Percentiles rank a stretch among this genome's conserved stretches.
Conservation (phyloP, 2,113 vertebrate species). For the Hippocampus guttulatus region DNA sequence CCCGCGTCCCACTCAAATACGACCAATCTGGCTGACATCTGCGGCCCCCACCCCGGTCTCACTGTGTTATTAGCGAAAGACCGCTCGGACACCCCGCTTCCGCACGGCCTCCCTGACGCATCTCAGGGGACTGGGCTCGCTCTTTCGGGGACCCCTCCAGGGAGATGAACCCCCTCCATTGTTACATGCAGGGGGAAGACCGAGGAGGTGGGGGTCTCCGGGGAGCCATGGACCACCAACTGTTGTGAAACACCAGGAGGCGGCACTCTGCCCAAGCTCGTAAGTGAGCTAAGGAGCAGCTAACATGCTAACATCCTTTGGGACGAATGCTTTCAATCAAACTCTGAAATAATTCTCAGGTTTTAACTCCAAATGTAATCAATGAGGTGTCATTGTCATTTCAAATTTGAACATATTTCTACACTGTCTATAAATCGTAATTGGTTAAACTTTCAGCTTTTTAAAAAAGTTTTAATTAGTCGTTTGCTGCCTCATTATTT, state of each 20-base stretch:
- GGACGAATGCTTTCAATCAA: neutral
- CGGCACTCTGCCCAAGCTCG: slow-evolving; percentile 42
- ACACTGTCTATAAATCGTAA: neutral
- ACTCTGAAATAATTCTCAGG: neutral
- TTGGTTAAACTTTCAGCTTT: too few relatives aligned
- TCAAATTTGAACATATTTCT: neutral
- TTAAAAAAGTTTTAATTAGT: too few relatives aligned
- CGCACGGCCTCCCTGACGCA: slow-evolving; percentile 36
- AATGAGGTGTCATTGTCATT: neutral
- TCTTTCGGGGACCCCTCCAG: slow-evolving; percentile 47
- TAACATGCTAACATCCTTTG: neutral
- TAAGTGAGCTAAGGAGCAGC: slow-evolving; percentile 33
- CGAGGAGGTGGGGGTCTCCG: slow-evolving; percentile 33
- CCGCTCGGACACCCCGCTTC: slow-evolving; percentile 45
- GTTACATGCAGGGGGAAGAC: slow-evolving; percentile 43
- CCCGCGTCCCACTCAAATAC: slow-evolving; percentile 39
- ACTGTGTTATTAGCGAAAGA: slow-evolving; percentile 72
- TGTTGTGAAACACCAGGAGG: slow-evolving; percentile 46
- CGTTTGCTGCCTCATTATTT: too few relatives aligned
- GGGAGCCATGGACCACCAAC: slow-evolving; percentile 44
- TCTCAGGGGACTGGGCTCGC: slow-evolving; percentile 48
- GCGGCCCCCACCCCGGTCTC: slow-evolving; percentile 44
- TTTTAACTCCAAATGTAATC: neutral
- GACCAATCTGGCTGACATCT: slow-evolving; percentile 77
- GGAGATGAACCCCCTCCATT: slow-evolving; percentile 30